A percentile compares a stretch with the other conserved stretches of the same genome.
Conservation (phyloP, 2,113 vertebrate genomes). For the Phyllopteryx taeniolatus region DNA sequence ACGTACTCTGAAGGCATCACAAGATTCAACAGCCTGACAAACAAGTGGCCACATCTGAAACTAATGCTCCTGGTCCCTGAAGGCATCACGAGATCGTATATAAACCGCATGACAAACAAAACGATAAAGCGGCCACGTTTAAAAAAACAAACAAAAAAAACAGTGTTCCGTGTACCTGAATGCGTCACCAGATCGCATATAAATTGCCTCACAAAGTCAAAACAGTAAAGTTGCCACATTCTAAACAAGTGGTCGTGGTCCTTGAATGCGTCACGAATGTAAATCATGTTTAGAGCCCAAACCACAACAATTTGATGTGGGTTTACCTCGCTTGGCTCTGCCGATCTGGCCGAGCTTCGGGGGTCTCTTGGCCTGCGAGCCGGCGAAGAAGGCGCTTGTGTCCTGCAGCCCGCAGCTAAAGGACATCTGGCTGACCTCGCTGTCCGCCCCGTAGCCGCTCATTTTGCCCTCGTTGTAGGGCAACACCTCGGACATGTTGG, state of each 20-base stretch:
- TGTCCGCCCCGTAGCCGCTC: conserved; percentile 90
- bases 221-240: no score
- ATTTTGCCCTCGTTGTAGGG: conserved; percentile 97
- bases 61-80: neutral
- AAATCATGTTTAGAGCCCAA: no score
- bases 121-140: neutral
- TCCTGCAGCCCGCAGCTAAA: conserved; percentile 98
- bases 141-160: no score
- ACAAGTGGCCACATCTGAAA: no score
- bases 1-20: neutral
- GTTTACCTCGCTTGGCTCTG: conserved; percentile 91
- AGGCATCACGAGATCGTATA: neutral
- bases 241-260: no score
- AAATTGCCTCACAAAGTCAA: no score
- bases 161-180: no score
- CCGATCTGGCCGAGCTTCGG: conserved; percentile 97
- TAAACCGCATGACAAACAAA: no score
- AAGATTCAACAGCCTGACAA: no score
- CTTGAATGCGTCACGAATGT: no score
- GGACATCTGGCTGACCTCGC: conserved; percentile 91
- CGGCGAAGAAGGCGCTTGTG: conserved; percentile 90
- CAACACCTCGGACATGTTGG: conserved; percentile 92
- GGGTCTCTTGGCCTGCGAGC: conserved; percentile 93
- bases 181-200: no score
- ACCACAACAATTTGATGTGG: neutral